Evolutionary conservation across 2,113 vertebrate genomes (phyloP).

Genomic region (Notiomystis cincta): DNA sequence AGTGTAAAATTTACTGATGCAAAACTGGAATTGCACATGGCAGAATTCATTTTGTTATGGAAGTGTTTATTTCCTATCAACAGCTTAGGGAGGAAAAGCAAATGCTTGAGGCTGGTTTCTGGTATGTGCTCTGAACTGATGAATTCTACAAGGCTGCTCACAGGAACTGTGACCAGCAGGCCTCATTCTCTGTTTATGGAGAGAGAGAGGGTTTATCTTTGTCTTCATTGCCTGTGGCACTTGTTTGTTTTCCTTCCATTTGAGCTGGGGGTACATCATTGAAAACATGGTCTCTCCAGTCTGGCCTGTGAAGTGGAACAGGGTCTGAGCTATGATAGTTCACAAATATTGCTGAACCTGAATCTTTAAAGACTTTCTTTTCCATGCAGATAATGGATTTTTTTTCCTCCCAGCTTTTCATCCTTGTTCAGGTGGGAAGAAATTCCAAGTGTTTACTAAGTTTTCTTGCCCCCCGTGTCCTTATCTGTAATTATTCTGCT

Average conservation of each 20-base stretch:
- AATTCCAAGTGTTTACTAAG: background rate
- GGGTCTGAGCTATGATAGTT: background rate
- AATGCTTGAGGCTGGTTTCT: background rate
- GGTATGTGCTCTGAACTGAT: background rate
- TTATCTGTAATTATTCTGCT: background rate
- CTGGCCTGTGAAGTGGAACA: background rate
- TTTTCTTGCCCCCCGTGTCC: background rate
- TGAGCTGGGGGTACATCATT: background rate
- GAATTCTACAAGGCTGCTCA: background rate
- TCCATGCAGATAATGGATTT: background rate
- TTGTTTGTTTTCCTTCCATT: background rate
- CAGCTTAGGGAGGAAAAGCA: background rate
- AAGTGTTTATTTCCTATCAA: background rate
- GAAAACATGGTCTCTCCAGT: background rate
- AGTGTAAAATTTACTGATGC: background rate
- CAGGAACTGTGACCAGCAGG: background rate
- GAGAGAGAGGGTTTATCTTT: background rate
- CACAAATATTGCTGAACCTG: background rate
- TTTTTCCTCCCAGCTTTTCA: background rate
- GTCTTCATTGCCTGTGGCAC: background rate
- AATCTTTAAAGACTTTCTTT: background rate
- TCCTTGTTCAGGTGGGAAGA: background rate
- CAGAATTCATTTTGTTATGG: background rate
- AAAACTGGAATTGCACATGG: background rate
- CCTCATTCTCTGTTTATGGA: background rate